Evolutionary conservation across 2,113 vertebrate species (phyloP).

Genomic region (Scortum barcoo): DNA sequence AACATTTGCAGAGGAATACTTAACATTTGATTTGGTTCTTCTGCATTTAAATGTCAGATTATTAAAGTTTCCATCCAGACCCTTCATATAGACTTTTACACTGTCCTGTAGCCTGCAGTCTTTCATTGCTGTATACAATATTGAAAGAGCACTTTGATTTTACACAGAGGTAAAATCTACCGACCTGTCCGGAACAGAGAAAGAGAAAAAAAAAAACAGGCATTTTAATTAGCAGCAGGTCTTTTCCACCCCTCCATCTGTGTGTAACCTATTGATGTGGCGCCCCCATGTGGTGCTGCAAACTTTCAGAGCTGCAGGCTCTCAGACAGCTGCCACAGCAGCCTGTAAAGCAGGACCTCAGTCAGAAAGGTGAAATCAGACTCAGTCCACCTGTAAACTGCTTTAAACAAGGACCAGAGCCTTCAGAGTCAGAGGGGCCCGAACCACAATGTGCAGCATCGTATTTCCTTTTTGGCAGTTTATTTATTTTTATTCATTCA

Average conservation of each 20-base stretch:
- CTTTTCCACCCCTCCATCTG: not conserved
- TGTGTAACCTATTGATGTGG: slow-evolving; percentile 43
- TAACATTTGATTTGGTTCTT: not conserved
- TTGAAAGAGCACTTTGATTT: slow-evolving; percentile 3
- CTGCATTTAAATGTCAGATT: not conserved
- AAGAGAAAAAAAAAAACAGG: not conserved
- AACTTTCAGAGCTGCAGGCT: slow-evolving; percentile 44
- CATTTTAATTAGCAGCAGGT: slow-evolving; percentile 30
- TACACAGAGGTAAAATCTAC: not conserved
- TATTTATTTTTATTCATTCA: not conserved
- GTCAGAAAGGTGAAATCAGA: not conserved
- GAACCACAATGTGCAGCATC: not conserved
- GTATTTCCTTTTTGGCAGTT: not conserved
- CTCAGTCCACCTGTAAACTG: not conserved
- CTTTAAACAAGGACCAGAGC: not conserved
- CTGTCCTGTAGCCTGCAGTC: not conserved
- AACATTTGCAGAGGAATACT: not conserved
- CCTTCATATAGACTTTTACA: not conserved
- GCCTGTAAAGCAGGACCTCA: not conserved
- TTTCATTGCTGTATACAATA: not conserved
- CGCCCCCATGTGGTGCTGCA: slow-evolving; percentile 78
- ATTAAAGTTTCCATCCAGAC: not conserved
- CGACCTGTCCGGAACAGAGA: not conserved
- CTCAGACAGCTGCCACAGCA: not conserved
- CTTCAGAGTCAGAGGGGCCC: too few species aligned